A percentile compares a stretch with the other conserved stretches of the same genome.
These are phyloP conservation scores for Batillaria attramentaria DNA, from an alignment of 1,140 invertebrate genomes.

Conservation along the genomic window DNA sequence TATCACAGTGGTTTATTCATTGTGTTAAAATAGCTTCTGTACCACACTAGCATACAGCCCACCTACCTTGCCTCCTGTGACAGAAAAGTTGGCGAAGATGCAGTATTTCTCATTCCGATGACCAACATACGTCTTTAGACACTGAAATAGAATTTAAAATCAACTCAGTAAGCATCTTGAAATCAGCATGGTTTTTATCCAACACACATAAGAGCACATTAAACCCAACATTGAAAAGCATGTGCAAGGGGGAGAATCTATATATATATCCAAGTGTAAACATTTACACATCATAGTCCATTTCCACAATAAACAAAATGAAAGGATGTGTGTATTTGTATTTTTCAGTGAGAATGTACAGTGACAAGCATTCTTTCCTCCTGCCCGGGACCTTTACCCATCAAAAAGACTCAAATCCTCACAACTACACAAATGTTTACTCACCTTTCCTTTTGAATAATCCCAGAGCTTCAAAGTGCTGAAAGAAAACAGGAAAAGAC, in stretches of 20 bases:
- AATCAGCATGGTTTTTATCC: too few species aligned
- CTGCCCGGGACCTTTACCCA: constrained; percentile 74
- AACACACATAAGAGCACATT: too few species aligned
- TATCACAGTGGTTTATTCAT: too few species aligned
- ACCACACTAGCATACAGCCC: constrained; percentile 43
- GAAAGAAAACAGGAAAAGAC: constrained; percentile 52
- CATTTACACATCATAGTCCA: too few species aligned
- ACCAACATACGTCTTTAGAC: constrained; percentile 97
- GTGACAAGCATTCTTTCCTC: constrained; percentile 91
- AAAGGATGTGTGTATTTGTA: too few species aligned
- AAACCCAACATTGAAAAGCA: too few species aligned
- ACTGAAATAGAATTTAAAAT: constrained; percentile 81
- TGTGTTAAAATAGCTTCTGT: too few species aligned
- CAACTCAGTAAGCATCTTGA: too few species aligned
- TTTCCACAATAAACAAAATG: too few species aligned
- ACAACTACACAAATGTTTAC: constrained; percentile 18
- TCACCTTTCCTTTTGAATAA: constrained; percentile 89
- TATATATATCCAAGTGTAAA: background rate
- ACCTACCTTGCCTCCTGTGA: constrained; percentile 96
- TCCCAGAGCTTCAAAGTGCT: constrained; percentile 98
- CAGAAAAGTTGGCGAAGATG: constrained; percentile 99
- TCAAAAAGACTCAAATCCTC: constrained; percentile 17
- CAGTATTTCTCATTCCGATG: constrained; percentile 99
- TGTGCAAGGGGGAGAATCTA: too few species aligned
- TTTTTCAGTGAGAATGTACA: too few species aligned